Conservation (phyloP, 2,797 vertebrate species). For the Eulemur coronatus region DNA sequence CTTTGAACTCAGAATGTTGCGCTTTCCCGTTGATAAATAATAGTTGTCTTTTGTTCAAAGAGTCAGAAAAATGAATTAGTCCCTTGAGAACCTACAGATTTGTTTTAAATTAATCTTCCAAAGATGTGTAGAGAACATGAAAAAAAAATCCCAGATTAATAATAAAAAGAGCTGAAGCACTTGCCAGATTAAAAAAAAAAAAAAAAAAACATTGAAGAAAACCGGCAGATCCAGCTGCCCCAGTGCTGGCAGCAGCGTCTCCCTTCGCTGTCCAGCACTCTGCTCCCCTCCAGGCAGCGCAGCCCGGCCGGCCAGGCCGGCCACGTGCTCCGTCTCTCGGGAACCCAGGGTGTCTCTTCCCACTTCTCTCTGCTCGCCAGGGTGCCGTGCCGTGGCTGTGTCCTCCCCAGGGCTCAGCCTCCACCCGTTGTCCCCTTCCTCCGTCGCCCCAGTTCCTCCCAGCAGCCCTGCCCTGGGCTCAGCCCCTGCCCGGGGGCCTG, state of each 20-base stretch:
- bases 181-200: neutral
- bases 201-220: neutral
- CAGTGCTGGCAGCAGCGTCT: neutral
- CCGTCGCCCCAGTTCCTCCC: neutral
- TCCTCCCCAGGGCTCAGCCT: neutral
- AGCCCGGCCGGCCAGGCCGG: no score
- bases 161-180: neutral
- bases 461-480: neutral
- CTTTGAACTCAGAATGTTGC: constrained; percentile 5
- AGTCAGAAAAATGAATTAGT: constrained; percentile 43
- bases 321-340: no score
- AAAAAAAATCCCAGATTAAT: constrained; percentile 26
- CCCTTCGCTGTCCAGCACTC: neutral
- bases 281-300: neutral
- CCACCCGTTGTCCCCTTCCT: neutral
- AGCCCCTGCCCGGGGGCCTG: neutral
- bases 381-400: neutral
- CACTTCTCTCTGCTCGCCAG: neutral
- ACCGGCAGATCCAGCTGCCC: neutral
- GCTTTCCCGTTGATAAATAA: constrained; percentile 44
- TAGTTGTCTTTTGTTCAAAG: constrained; percentile 38
- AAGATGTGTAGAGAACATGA: constrained; percentile 30
- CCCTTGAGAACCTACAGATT: neutral
- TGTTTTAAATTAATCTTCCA: constrained; percentile 60
- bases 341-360: neutral